Base-by-base conservation (phyloP, 92 coral and sea anemone species). In the Galaxea fascicularis region DNA sequence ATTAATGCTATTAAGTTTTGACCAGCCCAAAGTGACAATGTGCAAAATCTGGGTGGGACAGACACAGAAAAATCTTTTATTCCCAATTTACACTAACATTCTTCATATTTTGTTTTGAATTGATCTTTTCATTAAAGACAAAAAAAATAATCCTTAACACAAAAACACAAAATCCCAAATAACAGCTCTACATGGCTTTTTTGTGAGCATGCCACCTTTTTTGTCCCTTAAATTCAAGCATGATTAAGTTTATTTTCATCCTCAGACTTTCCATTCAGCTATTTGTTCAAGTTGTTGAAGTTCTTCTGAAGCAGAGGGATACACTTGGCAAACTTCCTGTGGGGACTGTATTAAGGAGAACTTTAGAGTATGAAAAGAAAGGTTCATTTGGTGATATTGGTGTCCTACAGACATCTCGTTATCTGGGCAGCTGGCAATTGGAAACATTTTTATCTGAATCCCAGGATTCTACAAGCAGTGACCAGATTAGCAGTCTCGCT, bases 191-290 rank as follows among this genome's bases (percentile, higher is more conserved):
- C 22, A 0, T 6, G 18, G 63, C 18, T 5, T 57, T 12, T 15
- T 57, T 17, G 22, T 65, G 20, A 14, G 15, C 20, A 21, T 35
- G 41, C 1, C 0, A 18, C 18, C 49, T 35, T 14, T 67, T 24
- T 16, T 5, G 21, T 18, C 21, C 31, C 20, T 7, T 18, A 6
- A 45, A n/a, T 12, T 8, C 53, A 26, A 22, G 44, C 52, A 45
- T 62, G 20, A 77, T 65, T 65, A 17, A 29, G 18, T n/a, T 10
- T 31, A 46, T 53, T 58, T 21, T 27, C 4, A 10, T 67, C 41
- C 41, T 44, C 95, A 96, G 99, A 74, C 73, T 94, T n/a, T 96
- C 99, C 6, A 52, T 94, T 31, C 86, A 84, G 68, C 78, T 94
- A 31, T 96, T 96, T 82, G 83, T 94, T 73, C 90, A 92, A 85